Percentiles rank a stretch among this genome's conserved stretches.
Evolutionary conservation across 2,797 vertebrate genomes (phyloP).

Genomic region (Danio aesculapii): DNA sequence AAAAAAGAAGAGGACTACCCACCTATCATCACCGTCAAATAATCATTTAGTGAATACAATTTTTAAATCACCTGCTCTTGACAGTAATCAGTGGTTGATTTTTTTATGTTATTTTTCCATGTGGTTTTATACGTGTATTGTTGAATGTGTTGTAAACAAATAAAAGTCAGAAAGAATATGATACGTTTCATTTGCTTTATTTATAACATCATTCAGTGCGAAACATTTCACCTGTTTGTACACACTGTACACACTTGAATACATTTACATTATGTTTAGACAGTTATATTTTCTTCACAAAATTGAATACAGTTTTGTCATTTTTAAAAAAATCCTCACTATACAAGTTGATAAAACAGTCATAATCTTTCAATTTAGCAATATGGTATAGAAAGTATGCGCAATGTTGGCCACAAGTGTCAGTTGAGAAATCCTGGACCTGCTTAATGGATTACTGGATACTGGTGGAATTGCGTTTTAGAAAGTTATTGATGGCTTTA

Average conservation of each 20-base stretch:
- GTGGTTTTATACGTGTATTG: not conserved
- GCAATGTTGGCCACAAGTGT: no score
- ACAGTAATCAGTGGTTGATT: not conserved
- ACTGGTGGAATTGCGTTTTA: no score
- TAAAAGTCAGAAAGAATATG: no score
- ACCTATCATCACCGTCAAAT: not conserved
- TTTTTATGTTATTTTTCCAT: not conserved
- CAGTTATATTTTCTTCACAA: conserved; percentile 12
- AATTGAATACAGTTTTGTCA: not conserved
- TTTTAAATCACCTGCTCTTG: not conserved
- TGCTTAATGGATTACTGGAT: no score
- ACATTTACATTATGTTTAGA: not conserved
- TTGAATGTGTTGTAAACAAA: not conserved
- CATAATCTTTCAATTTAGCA: not conserved
- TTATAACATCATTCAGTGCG: not conserved
- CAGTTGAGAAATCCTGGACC: no score
- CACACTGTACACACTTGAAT: conserved; percentile 4
- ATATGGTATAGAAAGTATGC: not conserved
- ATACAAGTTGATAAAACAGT: not conserved
- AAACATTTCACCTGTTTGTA: not conserved
- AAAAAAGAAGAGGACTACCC: not conserved
- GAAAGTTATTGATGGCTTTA: no score
- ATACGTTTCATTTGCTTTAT: no score
- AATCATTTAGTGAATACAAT: accelerated
- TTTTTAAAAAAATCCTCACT: conserved; percentile 6